These are phyloP conservation scores for Hemibagrus wyckioides DNA, from an alignment of 2,113 vertebrate species.

Conservation along the genomic window DNA sequence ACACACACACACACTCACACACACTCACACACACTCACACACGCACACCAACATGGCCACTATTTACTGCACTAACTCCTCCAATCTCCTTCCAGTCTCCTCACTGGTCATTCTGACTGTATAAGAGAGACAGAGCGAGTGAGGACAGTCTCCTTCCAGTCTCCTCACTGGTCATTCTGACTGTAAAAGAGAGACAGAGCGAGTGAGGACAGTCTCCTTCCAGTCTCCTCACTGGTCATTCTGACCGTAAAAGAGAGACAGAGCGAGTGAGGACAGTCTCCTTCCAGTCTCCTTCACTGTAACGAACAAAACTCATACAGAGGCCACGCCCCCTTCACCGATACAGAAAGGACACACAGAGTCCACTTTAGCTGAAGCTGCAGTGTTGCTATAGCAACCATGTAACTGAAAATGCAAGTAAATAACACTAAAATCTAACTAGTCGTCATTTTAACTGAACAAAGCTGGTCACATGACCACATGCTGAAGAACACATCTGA, in stretches of 20 bases:
- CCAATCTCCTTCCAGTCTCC: background rate
- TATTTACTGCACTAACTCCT: background rate
- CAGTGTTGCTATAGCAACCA: slow-evolving; percentile 2
- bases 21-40: background rate
- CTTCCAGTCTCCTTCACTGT: background rate
- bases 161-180: too few relatives aligned
- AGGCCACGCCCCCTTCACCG: slow-evolving; percentile 7
- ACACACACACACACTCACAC: background rate
- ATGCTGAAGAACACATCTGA: background rate
- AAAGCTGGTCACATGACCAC: background rate
- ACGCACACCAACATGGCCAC: background rate
- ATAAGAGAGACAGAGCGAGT: background rate
- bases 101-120: too few relatives aligned
- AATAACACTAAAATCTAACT: background rate
- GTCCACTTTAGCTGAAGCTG: background rate
- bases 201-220: background rate
- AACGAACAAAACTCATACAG: too few relatives aligned
- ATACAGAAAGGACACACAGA: background rate
- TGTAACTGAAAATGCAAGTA: background rate
- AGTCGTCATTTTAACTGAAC: background rate
- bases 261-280: background rate
- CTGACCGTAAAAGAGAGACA: slow-evolving; percentile 3
- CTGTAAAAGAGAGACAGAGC: background rate
- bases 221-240: too few relatives aligned
- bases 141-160: slow-evolving; percentile 10